Conservation (phyloP, 2,797 vertebrate genomes). For the Artibeus jamaicensis region DNA sequence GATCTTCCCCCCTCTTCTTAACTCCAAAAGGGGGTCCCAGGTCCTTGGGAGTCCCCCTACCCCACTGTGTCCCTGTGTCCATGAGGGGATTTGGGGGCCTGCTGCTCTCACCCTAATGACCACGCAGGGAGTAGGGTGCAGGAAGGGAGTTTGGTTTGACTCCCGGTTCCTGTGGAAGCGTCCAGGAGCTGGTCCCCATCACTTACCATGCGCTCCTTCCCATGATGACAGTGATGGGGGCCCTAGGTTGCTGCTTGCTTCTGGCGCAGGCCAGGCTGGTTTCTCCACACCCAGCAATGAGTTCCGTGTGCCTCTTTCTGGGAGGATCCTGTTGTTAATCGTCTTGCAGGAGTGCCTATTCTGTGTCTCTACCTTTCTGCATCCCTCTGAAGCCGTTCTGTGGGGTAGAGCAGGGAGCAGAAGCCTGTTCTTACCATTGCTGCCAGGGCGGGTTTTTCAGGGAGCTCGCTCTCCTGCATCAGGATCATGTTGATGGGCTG, state of each 20-base stretch:
- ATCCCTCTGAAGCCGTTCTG: not conserved
- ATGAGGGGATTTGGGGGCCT: not conserved
- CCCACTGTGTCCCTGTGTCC: not conserved
- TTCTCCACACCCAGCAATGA: not conserved
- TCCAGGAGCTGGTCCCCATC: not conserved
- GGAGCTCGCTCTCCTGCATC: not conserved
- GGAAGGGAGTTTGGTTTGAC: not conserved
- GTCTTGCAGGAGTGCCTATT: not conserved
- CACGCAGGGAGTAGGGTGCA: not conserved
- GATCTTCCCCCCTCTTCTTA: not conserved
- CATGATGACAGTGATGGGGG: not conserved
- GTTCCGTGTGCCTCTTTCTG: not conserved
- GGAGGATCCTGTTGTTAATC: not conserved
- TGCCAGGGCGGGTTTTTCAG: not conserved
- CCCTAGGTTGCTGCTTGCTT: not conserved
- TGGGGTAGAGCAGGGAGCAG: not conserved
- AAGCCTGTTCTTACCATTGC: not conserved
- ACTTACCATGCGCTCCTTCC: not conserved
- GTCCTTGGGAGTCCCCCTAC: not conserved
- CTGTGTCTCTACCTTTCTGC: not conserved
- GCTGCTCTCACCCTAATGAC: not conserved
- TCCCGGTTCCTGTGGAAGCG: not conserved
- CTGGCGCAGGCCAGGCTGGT: not conserved
- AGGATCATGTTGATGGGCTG: not conserved
- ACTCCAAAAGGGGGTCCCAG: not conserved